Percentiles rank a stretch among this genome's conserved stretches.
Evolutionary conservation across 2,797 vertebrate species (phyloP).

Genomic region (Muraenolepis orangiensis): DNA sequence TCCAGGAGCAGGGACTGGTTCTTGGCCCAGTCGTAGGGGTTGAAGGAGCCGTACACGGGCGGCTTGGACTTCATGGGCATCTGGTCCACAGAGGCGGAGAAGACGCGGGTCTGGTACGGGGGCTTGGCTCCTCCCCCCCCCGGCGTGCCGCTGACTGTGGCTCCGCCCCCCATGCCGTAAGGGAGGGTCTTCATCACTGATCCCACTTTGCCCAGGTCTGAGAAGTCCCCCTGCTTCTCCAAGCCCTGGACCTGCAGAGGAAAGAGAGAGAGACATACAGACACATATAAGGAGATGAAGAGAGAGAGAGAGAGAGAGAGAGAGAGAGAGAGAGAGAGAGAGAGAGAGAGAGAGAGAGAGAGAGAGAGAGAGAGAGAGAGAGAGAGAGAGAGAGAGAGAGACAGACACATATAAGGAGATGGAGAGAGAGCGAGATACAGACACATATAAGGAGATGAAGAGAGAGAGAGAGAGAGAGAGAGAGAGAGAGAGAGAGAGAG

Average conservation of each 20-base stretch:
- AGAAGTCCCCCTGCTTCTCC: slow-evolving; percentile 81
- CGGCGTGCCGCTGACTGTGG: slow-evolving; percentile 48
- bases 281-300: slow-evolving; percentile 7
- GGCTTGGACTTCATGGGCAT: slow-evolving; percentile 73
- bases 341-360: not conserved
- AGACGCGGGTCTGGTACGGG: slow-evolving; percentile 72
- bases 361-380: not conserved
- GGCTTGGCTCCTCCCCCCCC: slow-evolving; percentile 74
- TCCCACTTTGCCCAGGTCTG: slow-evolving; percentile 77
- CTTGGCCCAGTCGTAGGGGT: slow-evolving; percentile 81
- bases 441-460: slow-evolving; percentile 6
- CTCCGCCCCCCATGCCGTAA: slow-evolving; percentile 67
- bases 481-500: slow-evolving; percentile 5
- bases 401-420: slow-evolving; percentile 5
- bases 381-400: not conserved
- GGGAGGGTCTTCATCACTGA: slow-evolving; percentile 77
- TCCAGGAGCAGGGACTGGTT: slow-evolving; percentile 82
- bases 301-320: not conserved
- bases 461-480: slow-evolving; percentile 16
- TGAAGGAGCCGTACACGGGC: slow-evolving; percentile 69
- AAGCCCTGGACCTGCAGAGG: slow-evolving; percentile 76
- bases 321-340: not conserved
- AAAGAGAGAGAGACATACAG: slow-evolving; percentile 21
- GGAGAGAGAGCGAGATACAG: slow-evolving; percentile 19
- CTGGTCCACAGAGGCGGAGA: slow-evolving; percentile 69